Base-by-base conservation (phyloP, 2,797 vertebrate species). In the Emydoidea blandingii region DNA sequence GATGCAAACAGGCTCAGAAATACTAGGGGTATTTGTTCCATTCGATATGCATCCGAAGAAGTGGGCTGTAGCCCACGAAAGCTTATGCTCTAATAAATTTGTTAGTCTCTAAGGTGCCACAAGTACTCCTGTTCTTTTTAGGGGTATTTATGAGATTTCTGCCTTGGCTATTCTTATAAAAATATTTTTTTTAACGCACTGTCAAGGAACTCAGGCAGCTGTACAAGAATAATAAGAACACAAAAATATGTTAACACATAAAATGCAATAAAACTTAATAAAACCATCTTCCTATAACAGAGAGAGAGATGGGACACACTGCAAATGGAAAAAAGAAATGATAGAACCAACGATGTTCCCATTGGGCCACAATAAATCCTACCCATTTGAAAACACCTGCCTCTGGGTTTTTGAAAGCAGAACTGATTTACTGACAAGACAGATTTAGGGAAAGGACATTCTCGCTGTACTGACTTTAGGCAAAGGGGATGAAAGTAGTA, bases 101-200 rank as follows among this genome's bases (percentile, higher is more conserved):
- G 41, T 41, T 41, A 41, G 41, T 41, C 41, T 41, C 41, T 41
- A 41, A 41, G 41, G 41, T 41, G 41, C 41, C 41, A 41, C 41
- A 41, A 41, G 41, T 41, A 41, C 41, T 41, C 41, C 41, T 41
- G 41, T 41, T 41, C 5, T 41, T 41, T 41, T 41, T 2, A 0
- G 80, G 12, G 91, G 81, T 72, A 95, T 88, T 81, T 94, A 78
- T 44, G 59, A n/a, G 5, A 72, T 11, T 91, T 93, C 88, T 91
- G 86, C 89, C 88, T 86, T 85, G 80, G 86, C 53, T 93, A 94
- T 90, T 97, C 91, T 95, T 93, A 88, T 11, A 57, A 88, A 88
- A 93, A 94, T 90, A 86, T n/a, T 25, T 85, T 81, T 91, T 95
- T 93, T 72, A 90, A 44, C 16, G 88, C 86, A 56, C 44, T 56